Evolutionary conservation across 2,797 vertebrate species (phyloP), one percentile per base, ranked within the genome.

Genomic region (Pogonophryne albipinna): DNA sequence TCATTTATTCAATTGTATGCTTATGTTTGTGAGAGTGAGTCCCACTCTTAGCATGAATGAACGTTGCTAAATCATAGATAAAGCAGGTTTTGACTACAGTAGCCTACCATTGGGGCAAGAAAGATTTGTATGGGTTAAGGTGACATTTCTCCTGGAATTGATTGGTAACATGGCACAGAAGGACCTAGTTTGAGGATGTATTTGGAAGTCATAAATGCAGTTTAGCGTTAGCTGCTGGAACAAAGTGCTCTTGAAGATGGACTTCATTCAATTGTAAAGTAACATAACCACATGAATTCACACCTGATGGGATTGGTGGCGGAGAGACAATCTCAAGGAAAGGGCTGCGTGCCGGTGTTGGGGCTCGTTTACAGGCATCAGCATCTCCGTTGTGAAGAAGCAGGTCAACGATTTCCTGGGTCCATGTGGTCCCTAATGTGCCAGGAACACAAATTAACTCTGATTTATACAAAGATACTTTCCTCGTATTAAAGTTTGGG

Each of bases 361-460:
- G 85, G 1, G 95, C 96, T 85, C 94, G 79, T 78, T 87, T 95
- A 82, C 96, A 96, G 70, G 93, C 88, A 20, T 96, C 94, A 0
- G 90, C 76, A 77, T 97, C 93, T 9, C 95, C 96, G 0, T 95
- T 92, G 84, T 97, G 92, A 58, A 95, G 74, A 74, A 98, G 87
- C 88, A 97, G 93, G 80, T 99, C 97, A 23, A 97, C 88, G 45
- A 99, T 97, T 93, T 99, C 97, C 23, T 94, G 94, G n/a, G 96
- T 87, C 97, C 97, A 99, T 0, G 97, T 99, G 38, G 97, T 99
- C 17, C 97, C 97, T 99, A 41, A 51, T 61, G 3, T 23, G 4
- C 62, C 42, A 1, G 61, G 55, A 12, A 66, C 53, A 87, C 51
- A 76, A 31, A 74, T 27, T 27, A 27, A 27, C 31, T 55, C 3